Evolutionary conservation across 35 echinoderm and acorn worm genomes (phyloP), one percentile per base, ranked within the genome.

Genomic region (Acanthaster planci): DNA sequence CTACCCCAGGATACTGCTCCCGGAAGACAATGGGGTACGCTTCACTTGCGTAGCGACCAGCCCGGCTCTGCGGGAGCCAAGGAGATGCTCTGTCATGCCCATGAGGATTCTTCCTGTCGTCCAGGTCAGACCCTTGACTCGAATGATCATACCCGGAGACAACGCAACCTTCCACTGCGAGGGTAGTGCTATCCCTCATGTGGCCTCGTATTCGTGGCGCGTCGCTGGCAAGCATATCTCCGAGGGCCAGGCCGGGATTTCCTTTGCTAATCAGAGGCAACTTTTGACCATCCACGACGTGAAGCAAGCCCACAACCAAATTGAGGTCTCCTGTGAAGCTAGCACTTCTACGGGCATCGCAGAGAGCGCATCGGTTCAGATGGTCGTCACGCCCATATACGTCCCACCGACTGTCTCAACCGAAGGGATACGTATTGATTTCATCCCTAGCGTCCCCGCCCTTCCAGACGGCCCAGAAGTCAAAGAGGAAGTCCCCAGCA

Each of bases 151-250:
- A 76, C 42, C 76, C 2, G 93, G 93, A 29, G 84, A 83, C 26
- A 95, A 95, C 44, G 89, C 85, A 10, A 95, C 89, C 1, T 95
- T 91, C 17, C 93, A 95, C 14, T 95, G 93, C 68, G 93, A 95
- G 56, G 93, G 84, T 4, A 84, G 84, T 30, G 93, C 93, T 32
- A 95, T 95, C 15, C 90, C 93, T 19, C 76, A 75, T 7, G 80
- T 95, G 17, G 18, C 60, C 27, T 76, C 53, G 18, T 87, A 91
- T 27, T 87, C 51, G 10, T 95, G 93, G 93, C 90, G 31, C 55
- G 86, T 86, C 10, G 76, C 32, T 1, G 91, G 86, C 18, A 60
- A 1, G 0, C 29, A 84, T 12, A 56, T 91, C 17, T 47, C 56
- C 30, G 39, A 47, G 1, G 29, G 75, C 53, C 67, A 78, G 16